Conservation (phyloP, 2,113 vertebrate species). For the Solea solea region DNA sequence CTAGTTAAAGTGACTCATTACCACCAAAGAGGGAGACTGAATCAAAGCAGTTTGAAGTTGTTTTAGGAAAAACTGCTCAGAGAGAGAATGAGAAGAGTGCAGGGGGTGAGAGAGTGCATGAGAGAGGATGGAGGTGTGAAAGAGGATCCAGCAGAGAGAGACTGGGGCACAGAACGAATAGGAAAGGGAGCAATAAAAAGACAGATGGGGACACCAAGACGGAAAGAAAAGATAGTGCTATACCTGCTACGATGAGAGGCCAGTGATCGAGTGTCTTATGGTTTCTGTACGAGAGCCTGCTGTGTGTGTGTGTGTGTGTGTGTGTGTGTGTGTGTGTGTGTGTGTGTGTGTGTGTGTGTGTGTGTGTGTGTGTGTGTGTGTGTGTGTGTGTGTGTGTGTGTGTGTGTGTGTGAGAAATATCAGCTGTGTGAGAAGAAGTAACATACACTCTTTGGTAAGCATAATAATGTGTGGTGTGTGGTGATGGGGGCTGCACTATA, state of each 20-base stretch:
- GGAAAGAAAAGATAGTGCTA: constrained; percentile 2
- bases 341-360: constrained; percentile 9
- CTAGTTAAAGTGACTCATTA: too few relatives aligned
- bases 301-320: constrained; percentile 16
- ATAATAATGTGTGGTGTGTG: background rate
- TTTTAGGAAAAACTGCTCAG: constrained; percentile 49
- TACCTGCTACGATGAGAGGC: constrained; percentile 44
- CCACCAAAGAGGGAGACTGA: background rate
- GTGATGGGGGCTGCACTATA: background rate
- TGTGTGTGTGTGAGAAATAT: background rate
- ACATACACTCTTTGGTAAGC: too few relatives aligned
- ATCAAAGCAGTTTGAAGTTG: constrained; percentile 44
- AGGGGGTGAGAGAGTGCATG: constrained; percentile 7
- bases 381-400: constrained; percentile 14
- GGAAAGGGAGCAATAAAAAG: constrained; percentile 20
- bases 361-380: constrained; percentile 19
- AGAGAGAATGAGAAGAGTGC: background rate
- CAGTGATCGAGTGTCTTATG: constrained; percentile 30
- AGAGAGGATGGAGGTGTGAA: constrained; percentile 39
- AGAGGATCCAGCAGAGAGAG: constrained; percentile 33
- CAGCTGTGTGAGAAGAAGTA: background rate
- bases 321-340: constrained; percentile 13
- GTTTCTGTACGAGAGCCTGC: constrained; percentile 20
- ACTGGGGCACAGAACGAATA: constrained; percentile 30
- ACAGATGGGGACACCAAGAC: constrained; percentile 33